These are phyloP conservation scores for Karalla daura DNA, from an alignment of 2,797 vertebrate genomes.

Conservation along the genomic window DNA sequence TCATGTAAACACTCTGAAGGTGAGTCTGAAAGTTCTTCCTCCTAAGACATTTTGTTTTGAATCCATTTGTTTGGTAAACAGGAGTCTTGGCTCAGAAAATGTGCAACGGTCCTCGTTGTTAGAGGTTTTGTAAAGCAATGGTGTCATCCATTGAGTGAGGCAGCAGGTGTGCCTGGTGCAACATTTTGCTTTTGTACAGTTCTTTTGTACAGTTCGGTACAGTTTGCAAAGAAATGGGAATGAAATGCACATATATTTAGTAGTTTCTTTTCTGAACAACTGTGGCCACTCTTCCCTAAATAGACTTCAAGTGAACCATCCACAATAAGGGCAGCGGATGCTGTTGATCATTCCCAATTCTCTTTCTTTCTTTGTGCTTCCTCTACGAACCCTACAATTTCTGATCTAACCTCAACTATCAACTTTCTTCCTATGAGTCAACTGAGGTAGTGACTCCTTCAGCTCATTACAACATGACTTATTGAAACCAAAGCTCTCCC, in stretches of 20 bases:
- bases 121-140: too few relatives aligned
- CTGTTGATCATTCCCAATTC: slow-evolving; percentile 38
- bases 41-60: too few relatives aligned
- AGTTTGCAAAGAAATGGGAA: not conserved
- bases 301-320: slow-evolving; percentile 31
- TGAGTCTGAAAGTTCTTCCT: too few relatives aligned
- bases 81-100: too few relatives aligned
- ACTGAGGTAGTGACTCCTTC: slow-evolving; percentile 60
- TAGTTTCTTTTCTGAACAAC: slow-evolving; percentile 34
- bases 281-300: slow-evolving; percentile 26
- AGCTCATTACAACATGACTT: slow-evolving; percentile 69
- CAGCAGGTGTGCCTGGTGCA: slow-evolving; percentile 7
- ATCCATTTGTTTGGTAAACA: too few relatives aligned
- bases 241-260: slow-evolving; percentile 12
- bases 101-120: too few relatives aligned
- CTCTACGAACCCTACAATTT: slow-evolving; percentile 43
- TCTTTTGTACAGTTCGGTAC: not conserved
- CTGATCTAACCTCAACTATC: slow-evolving; percentile 63
- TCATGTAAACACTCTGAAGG: too few relatives aligned
- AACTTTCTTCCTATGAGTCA: slow-evolving; percentile 68
- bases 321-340: slow-evolving; percentile 17
- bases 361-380: slow-evolving; percentile 30
- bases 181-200: not conserved
- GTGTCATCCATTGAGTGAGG: not conserved
- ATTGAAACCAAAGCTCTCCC: slow-evolving; percentile 60